Percentiles rank a stretch among this genome's conserved stretches.
These are phyloP conservation scores for Odontomyia ornata DNA, from an alignment of 2,888 invertebrate species.

Conservation along the genomic window DNA sequence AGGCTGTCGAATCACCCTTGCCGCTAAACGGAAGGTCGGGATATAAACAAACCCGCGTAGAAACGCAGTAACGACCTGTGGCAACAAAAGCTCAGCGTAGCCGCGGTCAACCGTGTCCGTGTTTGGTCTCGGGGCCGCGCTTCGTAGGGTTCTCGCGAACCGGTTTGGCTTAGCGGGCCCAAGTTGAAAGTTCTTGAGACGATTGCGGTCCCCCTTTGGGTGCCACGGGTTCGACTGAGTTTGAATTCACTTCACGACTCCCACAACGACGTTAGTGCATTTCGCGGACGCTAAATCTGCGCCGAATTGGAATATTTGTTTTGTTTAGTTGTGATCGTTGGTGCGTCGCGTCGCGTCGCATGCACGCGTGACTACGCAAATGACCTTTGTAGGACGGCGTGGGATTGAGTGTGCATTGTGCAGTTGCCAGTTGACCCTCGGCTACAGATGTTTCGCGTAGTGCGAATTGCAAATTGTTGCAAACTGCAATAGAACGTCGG, in stretches of 20 bases:
- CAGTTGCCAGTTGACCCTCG: conserved; percentile 3
- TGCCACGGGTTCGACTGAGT: conserved; percentile 8
- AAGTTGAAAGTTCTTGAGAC: conserved; percentile 18
- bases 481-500: not conserved
- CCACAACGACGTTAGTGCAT: not conserved
- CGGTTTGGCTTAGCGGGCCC: conserved; percentile 28
- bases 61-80: conserved; percentile 34
- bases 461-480: not conserved
- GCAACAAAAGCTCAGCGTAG: conserved; percentile 31
- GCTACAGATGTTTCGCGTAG: not conserved
- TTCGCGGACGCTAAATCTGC: not conserved
- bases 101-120: not conserved
- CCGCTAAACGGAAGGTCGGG: not conserved
- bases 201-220: conserved; percentile 12
- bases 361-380: conserved; percentile 16
- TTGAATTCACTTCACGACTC: not conserved
- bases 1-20: not conserved
- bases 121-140: too few species aligned
- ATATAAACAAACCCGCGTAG: conserved; percentile 25
- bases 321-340: not conserved
- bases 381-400: conserved; percentile 26
- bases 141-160: conserved; percentile 18
- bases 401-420: conserved; percentile 12
- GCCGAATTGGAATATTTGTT: not conserved
- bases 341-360: not conserved